These are phyloP conservation scores for Panonychus citri DNA, from an alignment of 1,140 invertebrate species.

Conservation along the genomic window DNA sequence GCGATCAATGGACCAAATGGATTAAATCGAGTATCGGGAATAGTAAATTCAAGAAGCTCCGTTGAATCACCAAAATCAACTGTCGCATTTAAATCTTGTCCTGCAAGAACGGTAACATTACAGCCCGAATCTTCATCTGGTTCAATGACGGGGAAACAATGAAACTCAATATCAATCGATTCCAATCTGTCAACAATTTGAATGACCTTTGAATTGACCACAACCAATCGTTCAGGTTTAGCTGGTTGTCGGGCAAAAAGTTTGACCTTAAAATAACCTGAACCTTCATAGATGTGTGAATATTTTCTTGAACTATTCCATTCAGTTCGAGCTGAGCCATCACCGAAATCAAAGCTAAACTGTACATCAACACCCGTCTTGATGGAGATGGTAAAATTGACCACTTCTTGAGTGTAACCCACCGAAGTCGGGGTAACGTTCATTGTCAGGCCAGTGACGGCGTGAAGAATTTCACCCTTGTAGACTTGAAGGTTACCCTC, in stretches of 20 bases:
- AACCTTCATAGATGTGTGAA: neutral
- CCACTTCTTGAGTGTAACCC: neutral
- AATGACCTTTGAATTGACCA: neutral
- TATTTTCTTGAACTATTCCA: neutral
- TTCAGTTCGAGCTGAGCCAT: neutral
- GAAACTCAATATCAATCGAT: conserved; percentile 10
- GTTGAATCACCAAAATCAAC: conserved; percentile 13
- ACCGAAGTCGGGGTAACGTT: neutral
- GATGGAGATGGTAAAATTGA: neutral
- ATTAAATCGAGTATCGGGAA: neutral
- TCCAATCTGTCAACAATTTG: conserved; percentile 10
- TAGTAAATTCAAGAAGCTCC: conserved; percentile 6
- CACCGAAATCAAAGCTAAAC: neutral
- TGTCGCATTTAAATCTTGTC: conserved; percentile 11
- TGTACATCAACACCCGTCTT: neutral
- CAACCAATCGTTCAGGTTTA: neutral
- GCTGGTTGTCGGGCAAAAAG: neutral
- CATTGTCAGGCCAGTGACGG: neutral
- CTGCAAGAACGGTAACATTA: conserved; percentile 10
- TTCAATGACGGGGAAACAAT: conserved; percentile 14
- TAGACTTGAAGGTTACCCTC: neutral
- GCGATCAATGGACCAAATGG: neutral
- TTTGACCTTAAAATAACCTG: neutral
- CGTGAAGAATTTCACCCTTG: neutral
- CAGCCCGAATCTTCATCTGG: conserved; percentile 13